Base-by-base conservation (phyloP, 2,888 invertebrate genomes). In the Drosophila pseudotalamancana region DNA sequence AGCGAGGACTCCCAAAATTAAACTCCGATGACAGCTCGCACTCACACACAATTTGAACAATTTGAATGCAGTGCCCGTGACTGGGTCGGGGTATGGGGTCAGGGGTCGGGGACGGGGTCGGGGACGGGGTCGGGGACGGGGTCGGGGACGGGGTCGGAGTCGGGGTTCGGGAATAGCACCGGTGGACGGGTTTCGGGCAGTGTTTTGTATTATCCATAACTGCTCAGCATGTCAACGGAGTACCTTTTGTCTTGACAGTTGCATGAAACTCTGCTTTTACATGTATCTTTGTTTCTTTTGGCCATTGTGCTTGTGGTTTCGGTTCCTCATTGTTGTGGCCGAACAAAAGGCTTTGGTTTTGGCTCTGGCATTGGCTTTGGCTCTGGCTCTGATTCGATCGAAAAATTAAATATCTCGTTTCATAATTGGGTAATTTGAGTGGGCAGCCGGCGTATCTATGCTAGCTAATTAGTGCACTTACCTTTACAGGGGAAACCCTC, bases 11-110 rank as follows among this genome's bases (percentile, higher is more conserved):
- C 57, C 83, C 67, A 56, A 84, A 84, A 87, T 84, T 84, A 84
- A 84, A 88, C 68, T 85, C 88, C 88, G 83, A 87, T 84, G 83
- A 84, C 88, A 84, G 83, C 82, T 88, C 88, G 65, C 83, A 85
- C 85, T 85, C 78, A 75, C 67, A 87, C 65, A 73, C 70, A 77
- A 80, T 76, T 79, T 67, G 61, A 75, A 72, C 63, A 74, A 67
- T 79, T 65, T 77, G 64, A 67, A 63, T 81, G 61, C 61, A 68
- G 35, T 60, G 68, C 23, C 79, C 75, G 42, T 74, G 62, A 71
- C 71, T 35, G 39, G 31, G 23, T 25, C 40, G 14, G 37, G 27
- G 9, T n/a, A 9, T 23, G 14, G 31, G 42, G 11, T 25, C 21
- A 1, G 16, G 39, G 4, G 23, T 25, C 40, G 14, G 37, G 27